Evolutionary conservation across 2,888 invertebrate species (phyloP), one percentile per base, ranked within the genome.

Genomic region (Sinhomidia bicolor): DNA sequence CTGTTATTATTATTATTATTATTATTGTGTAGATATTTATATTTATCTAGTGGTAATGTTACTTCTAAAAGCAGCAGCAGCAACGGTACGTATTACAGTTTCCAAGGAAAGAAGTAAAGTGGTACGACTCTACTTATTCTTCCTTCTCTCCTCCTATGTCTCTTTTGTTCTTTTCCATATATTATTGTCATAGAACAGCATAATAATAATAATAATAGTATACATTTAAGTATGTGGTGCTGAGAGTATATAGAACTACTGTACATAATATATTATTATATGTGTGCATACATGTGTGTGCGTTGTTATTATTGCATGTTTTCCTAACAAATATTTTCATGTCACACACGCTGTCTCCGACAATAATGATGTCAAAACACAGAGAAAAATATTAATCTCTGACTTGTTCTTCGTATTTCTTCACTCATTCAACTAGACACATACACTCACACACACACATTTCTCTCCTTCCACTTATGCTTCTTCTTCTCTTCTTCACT

Each of bases 341-440:
- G 87, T 87, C 87, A 87, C 87, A 85, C 85, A 87, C 76, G 87
- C 87, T 87, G 87, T 87, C 87, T 87, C 81, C 81, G 74, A 87
- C 87, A 87, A 89, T 89, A 89, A 89, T 89, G 89, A 89, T 89
- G 89, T 89, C 89, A 89, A 89, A 71, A 84, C 79, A 87, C 87
- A 87, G 71, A 85, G 85, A 81, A 85, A 88, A 89, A 89, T 89
- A 89, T 89, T 89, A 85, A 84, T 89, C 89, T 89, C 89, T 84
- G 85, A 85, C 87, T 87, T 87, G 87, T 87, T 87, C 76, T 76
- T 47, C 87, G 74, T 81, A 80, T 86, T 86, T 74, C 80, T 68
- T 80, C 54, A 68, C 71, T 79, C 85, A 85, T 85, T 54, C 85
- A 44, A 78, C 41, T 54, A 60, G 71, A 68, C 10, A 65, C 36